Conservation (phyloP, 2,888 invertebrate genomes). For the Metopia argyrocephala region DNA sequence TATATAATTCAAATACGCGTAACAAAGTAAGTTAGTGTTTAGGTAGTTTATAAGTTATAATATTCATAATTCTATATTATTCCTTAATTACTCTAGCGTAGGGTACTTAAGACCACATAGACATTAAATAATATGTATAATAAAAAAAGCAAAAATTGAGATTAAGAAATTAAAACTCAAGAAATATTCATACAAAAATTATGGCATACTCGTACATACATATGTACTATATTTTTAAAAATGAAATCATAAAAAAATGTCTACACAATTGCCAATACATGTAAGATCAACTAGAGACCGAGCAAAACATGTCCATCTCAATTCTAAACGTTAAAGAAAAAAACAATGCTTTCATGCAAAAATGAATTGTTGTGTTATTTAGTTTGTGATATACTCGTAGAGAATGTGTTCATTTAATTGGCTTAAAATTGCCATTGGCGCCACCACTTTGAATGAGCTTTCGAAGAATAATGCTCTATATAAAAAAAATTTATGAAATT, state of each 20-base stretch:
- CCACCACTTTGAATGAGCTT: conserved; percentile 35
- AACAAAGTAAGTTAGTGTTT: too few species aligned
- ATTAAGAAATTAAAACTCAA: not conserved
- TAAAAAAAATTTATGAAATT: conserved; percentile 1
- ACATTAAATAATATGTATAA: too few species aligned
- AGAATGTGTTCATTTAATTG: conserved; percentile 49
- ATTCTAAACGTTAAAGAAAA: too few species aligned
- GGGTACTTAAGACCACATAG: too few species aligned
- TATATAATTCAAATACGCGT: too few species aligned
- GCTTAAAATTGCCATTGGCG: conserved; percentile 58
- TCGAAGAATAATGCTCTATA: conserved; percentile 45
- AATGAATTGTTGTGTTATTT: conserved; percentile 46
- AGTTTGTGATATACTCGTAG: not conserved
- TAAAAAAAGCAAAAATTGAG: not conserved
- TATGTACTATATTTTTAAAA: conserved; percentile 49
- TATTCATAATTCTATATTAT: too few species aligned
- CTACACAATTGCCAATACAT: conserved; percentile 34
- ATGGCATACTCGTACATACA: too few species aligned
- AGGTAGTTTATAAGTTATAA: too few species aligned
- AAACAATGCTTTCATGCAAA: conserved; percentile 21
- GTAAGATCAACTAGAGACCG: conserved; percentile 20
- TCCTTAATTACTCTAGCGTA: too few species aligned
- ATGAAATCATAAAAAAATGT: conserved; percentile 51
- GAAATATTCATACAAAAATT: not conserved
- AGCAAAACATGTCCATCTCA: conserved; percentile 36